Base-by-base conservation (phyloP, 2,888 invertebrate genomes). In the Sinohyriopsis cumingii region DNA sequence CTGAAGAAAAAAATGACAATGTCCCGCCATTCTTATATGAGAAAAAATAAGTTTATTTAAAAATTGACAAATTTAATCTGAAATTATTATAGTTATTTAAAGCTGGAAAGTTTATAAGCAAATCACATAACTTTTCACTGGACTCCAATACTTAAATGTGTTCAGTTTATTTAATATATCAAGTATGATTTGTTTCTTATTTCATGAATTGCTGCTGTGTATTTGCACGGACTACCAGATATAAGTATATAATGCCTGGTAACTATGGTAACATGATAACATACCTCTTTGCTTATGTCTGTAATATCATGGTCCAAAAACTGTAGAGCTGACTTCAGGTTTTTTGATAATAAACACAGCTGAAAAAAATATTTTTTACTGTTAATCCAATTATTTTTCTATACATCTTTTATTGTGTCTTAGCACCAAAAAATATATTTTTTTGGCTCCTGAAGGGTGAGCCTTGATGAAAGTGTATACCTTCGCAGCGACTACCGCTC, bases 241-340 rank as follows among this genome's bases (percentile, higher is more conserved):
- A 45, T 3, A 45, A 12, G 12, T 45, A 45, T 45, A 45, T 45
- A 2, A 45, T 45, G 12, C 45, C 24, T 1, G 18, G 57, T 7
- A 24, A 24, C 24, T 57, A 57, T 57, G n/a, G n/a, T 57, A 24
- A 22, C 1, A 24, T 57, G 18, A 1, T 53, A 7, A 70, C 81
- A 85, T 90, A 95, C 95, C 92, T 96, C 96, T 85, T 94, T 93
- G 85, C 95, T 95, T 85, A 98, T 96, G 78, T 96, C 95, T 74
- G 96, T 96, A 67, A 98, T 94, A 92, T 98, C 98, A 64, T 94
- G 93, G 87, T 98, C 95, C 79, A 99, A 92, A 89, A 96, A 94
- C 85, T 94, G 94, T 65, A 98, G 91, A 5, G 97, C 96, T 60
- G 97, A 95, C 88, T 96, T 96, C 91, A 98, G 94, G 90, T 95